phyloP scores from a whole-genome alignment of 2,113 vertebrate species.

The Bombycilla garrulus region DNA sequence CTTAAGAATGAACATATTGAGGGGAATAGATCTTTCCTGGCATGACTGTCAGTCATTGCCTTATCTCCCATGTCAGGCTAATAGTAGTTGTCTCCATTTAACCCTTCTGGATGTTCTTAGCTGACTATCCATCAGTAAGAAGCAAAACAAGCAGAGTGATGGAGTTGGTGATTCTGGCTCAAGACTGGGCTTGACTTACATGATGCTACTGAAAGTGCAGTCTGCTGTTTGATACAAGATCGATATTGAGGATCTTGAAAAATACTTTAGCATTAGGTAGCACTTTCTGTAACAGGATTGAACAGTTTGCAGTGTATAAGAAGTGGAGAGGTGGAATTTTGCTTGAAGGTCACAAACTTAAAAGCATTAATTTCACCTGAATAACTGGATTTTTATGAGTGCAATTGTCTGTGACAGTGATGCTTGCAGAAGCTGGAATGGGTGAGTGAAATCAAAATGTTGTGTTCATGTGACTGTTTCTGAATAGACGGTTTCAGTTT shows the following conservation, averaged over 20 bases:
- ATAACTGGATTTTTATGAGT: neutral
- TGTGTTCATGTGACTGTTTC: neutral
- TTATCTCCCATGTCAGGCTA: neutral
- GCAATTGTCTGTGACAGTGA: neutral
- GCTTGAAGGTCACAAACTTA: neutral
- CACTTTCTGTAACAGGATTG: neutral
- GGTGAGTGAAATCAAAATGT: neutral
- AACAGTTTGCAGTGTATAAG: neutral
- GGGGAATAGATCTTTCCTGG: neutral
- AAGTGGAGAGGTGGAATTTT: neutral
- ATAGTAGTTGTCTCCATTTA: neutral
- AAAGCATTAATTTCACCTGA: neutral
- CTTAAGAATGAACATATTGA: neutral
- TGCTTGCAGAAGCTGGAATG: neutral
- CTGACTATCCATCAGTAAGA: neutral
- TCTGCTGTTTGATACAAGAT: neutral
- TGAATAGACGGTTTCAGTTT: neutral
- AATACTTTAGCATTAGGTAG: neutral
- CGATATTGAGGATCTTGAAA: neutral
- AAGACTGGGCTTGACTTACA: neutral
- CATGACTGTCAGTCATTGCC: neutral
- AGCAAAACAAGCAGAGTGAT: neutral
- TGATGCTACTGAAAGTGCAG: neutral
- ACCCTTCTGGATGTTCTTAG: neutral
- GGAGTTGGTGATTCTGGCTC: neutral